phyloP scores from a whole-genome alignment of 2,113 vertebrate genomes.

The Brachionichthys hirsutus region DNA sequence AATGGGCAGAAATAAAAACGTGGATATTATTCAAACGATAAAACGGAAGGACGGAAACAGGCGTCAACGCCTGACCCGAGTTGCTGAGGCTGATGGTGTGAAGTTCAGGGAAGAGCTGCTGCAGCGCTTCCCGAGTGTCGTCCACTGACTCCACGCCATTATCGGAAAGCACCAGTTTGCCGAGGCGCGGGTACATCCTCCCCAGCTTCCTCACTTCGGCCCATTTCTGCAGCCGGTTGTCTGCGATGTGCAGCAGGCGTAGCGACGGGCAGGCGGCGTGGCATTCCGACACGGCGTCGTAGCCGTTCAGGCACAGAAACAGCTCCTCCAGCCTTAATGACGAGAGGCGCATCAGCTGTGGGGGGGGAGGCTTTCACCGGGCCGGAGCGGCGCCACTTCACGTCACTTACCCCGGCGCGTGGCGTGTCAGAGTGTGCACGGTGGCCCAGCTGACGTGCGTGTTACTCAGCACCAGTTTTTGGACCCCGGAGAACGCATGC shows the following conservation, averaged over 20 bases:
- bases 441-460: conserved; percentile 95
- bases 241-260: conserved; percentile 94
- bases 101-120: conserved; percentile 88
- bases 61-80: conserved; percentile 79
- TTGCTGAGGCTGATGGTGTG: conserved; percentile 96
- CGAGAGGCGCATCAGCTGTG: not conserved
- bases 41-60: too few relatives aligned
- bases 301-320: conserved; percentile 97
- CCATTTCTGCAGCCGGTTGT: conserved; percentile 95
- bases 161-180: conserved; percentile 90
- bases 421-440: conserved; percentile 88
- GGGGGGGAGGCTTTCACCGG: too few relatives aligned
- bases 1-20: not conserved
- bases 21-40: not conserved
- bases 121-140: conserved; percentile 83
- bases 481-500: conserved; percentile 85
- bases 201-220: conserved; percentile 92
- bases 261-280: conserved; percentile 86
- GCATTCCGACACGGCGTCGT: conserved; percentile 85
- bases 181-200: conserved; percentile 89
- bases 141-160: conserved; percentile 86
- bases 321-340: conserved; percentile 91
- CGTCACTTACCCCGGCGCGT: conserved; percentile 87
- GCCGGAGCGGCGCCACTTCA: too few relatives aligned
- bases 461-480: conserved; percentile 95